These are phyloP conservation scores for Drosophila siamana DNA, from an alignment of 2,888 invertebrate genomes.

Conservation along the genomic window DNA sequence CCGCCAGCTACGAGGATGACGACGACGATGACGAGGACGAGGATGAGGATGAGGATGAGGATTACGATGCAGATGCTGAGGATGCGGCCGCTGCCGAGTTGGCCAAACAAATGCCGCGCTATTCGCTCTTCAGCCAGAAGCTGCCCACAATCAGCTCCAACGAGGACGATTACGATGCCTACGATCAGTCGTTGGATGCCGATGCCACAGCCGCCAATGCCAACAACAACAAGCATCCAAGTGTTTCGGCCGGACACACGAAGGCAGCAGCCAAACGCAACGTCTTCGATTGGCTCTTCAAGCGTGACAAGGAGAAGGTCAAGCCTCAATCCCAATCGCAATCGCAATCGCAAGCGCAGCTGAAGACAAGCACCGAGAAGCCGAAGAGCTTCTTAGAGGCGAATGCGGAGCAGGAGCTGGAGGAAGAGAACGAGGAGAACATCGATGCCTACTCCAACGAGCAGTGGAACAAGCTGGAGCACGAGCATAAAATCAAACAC, in stretches of 20 bases:
- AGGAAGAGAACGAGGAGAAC: constrained; percentile 47
- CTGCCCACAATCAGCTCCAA: constrained; percentile 44
- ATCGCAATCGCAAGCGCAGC: constrained; percentile 7
- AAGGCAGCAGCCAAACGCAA: constrained; percentile 68
- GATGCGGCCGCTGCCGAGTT: constrained; percentile 46
- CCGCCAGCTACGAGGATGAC: constrained; percentile 53
- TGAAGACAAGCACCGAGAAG: constrained; percentile 18
- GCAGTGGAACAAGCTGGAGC: constrained; percentile 84
- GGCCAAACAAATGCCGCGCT: constrained; percentile 71
- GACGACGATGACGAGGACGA: constrained; percentile 62
- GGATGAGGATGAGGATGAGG: constrained; percentile 57
- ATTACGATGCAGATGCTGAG: constrained; percentile 41
- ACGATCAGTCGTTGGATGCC: constrained; percentile 39
- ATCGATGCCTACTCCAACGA: constrained; percentile 83
- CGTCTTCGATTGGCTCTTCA: constrained; percentile 66
- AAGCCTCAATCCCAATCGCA: constrained; percentile 26
- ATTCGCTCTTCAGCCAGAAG: constrained; percentile 68
- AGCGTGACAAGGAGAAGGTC: constrained; percentile 44
- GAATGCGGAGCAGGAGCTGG: background rate
- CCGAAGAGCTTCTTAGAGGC: constrained; percentile 17
- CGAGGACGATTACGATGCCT: constrained; percentile 56
- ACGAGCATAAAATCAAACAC: constrained; percentile 84
- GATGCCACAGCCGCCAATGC: constrained; percentile 7
- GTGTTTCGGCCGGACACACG: constrained; percentile 46
- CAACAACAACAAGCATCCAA: constrained; percentile 56